phyloP scores from a whole-genome alignment of 2,888 invertebrate species.

The Aspidapion aeneum region DNA sequence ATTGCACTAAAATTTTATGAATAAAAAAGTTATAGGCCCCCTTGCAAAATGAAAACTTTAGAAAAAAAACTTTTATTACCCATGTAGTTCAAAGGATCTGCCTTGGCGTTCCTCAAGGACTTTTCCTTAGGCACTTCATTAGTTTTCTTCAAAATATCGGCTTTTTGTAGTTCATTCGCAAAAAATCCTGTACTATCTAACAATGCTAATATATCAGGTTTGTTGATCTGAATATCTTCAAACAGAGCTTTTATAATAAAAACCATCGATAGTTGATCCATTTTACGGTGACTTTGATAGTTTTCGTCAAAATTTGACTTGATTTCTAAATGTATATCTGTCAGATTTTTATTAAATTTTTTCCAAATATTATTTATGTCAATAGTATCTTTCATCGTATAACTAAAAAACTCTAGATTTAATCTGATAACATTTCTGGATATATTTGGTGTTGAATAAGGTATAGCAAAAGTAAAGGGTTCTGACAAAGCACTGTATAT shows the following conservation, averaged over 20 bases:
- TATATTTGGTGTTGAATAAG: too few relatives aligned
- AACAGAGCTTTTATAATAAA: background rate
- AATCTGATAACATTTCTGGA: slow-evolving; percentile 43
- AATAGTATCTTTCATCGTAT: background rate
- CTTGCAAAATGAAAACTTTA: too few relatives aligned
- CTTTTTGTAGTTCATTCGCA: too few relatives aligned
- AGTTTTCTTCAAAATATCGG: too few relatives aligned
- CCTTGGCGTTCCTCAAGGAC: too few relatives aligned
- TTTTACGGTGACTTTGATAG: background rate
- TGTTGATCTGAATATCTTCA: background rate
- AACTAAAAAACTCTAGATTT: slow-evolving; percentile 22
- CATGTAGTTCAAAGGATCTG: too few relatives aligned
- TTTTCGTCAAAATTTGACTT: background rate
- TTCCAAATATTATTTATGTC: background rate
- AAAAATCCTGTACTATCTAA: background rate
- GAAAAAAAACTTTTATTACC: too few relatives aligned
- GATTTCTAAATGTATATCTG: background rate
- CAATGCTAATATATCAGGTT: background rate
- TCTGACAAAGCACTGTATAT: slow-evolving; percentile 42
- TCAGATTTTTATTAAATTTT: background rate
- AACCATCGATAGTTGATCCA: background rate
- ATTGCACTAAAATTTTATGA: too few relatives aligned
- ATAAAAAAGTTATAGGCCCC: too few relatives aligned
- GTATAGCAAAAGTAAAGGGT: too few relatives aligned
- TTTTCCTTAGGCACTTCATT: too few relatives aligned